Conservation (phyloP, 1,140 invertebrate genomes). For the Steinernema khuongi region DNA sequence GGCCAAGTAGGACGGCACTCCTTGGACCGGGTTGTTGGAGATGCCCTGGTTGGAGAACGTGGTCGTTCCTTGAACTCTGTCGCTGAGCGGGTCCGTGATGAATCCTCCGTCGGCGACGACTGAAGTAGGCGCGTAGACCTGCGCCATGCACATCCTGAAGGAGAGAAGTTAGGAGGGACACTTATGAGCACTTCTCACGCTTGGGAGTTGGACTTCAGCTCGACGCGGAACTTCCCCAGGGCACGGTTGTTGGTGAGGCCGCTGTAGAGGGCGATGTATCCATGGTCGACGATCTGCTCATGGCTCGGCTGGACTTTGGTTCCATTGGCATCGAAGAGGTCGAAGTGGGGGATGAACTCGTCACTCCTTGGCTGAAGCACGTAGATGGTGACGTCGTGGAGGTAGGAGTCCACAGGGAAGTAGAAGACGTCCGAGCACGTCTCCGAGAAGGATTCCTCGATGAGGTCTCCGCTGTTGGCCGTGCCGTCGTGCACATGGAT, state of each 20-base stretch:
- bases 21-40: slow-evolving; percentile 9
- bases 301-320: neutral
- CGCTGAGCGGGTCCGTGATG: slow-evolving; percentile 22
- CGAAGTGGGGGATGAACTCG: neutral
- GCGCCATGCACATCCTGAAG: neutral
- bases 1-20: slow-evolving; percentile 17
- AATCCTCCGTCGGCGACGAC: slow-evolving; percentile 33
- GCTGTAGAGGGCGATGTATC: neutral
- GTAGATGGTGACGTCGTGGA: neutral
- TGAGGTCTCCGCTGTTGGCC: neutral
- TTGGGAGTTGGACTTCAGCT: neutral
- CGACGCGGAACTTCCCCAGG: neutral
- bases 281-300: neutral
- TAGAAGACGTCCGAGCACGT: neutral
- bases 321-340: neutral
- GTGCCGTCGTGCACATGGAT: neutral
- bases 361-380: neutral
- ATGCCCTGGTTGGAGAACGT: slow-evolving; percentile 25
- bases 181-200: neutral
- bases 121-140: neutral
- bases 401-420: neutral
- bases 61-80: slow-evolving; percentile 21
- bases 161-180: neutral
- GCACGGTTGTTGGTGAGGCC: neutral
- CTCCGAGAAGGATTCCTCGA: neutral